phyloP scores from a whole-genome alignment of 2,113 vertebrate species.

The Pyxicephalus adspersus region DNA sequence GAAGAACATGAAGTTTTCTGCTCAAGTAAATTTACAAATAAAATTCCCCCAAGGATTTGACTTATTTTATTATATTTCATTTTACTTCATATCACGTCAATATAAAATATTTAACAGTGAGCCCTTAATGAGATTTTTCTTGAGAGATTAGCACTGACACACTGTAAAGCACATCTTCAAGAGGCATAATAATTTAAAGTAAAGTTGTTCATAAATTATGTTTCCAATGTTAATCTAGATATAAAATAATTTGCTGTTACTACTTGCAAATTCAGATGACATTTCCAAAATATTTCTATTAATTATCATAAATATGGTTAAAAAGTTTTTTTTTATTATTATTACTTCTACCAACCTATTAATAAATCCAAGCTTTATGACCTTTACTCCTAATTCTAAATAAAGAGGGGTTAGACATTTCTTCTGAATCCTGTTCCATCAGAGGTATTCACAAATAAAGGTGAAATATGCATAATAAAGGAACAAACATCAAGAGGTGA shows the following conservation, averaged over 20 bases:
- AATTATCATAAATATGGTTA: background rate
- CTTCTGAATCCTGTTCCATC: too few relatives aligned
- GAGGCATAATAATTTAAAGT: too few relatives aligned
- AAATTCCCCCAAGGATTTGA: background rate
- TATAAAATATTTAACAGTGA: background rate
- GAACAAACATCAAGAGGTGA: too few relatives aligned
- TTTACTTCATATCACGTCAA: conserved; percentile 13
- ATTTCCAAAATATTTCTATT: background rate
- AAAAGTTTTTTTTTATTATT: background rate
- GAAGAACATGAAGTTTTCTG: conserved; percentile 35
- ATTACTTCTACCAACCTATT: background rate
- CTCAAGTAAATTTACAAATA: conserved; percentile 34
- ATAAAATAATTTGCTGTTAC: too few relatives aligned
- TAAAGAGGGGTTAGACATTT: too few relatives aligned
- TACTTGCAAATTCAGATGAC: background rate
- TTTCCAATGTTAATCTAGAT: too few relatives aligned
- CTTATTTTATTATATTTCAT: background rate
- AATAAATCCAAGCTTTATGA: background rate
- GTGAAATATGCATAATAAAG: too few relatives aligned
- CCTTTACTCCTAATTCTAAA: too few relatives aligned
- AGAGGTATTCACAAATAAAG: too few relatives aligned
- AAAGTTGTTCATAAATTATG: too few relatives aligned
- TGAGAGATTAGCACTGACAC: background rate
- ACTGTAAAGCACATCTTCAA: too few relatives aligned
- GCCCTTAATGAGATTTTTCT: background rate